These are phyloP conservation scores for Bombus consobrinus DNA, from an alignment of 1,140 invertebrate species.

Conservation along the genomic window DNA sequence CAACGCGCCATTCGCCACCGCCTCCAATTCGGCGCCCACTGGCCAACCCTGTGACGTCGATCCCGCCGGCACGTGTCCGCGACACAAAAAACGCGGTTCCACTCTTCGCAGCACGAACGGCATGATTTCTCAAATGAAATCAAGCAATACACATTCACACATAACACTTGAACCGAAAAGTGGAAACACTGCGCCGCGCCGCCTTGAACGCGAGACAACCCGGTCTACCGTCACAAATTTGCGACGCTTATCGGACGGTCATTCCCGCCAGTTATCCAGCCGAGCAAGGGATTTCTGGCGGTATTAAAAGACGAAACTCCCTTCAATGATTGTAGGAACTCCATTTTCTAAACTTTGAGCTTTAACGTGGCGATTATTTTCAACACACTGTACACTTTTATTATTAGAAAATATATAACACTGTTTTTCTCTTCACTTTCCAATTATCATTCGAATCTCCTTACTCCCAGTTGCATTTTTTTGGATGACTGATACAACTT, in stretches of 20 bases:
- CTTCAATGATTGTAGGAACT: background rate
- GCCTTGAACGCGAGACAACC: constrained; percentile 33
- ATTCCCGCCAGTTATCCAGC: background rate
- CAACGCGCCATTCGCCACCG: constrained; percentile 83
- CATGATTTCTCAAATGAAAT: constrained; percentile 70
- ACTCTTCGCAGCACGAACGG: constrained; percentile 81
- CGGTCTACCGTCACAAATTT: constrained; percentile 34
- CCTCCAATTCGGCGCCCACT: constrained; percentile 81
- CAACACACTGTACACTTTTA: constrained; percentile 16
- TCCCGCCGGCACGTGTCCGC: constrained; percentile 79
- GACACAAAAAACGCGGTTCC: constrained; percentile 80
- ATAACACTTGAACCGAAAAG: constrained; percentile 21
- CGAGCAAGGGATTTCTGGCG: background rate
- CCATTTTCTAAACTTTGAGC: background rate
- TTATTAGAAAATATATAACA: background rate
- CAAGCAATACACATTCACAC: constrained; percentile 26
- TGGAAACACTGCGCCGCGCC: background rate
- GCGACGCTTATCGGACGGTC: background rate
- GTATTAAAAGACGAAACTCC: background rate
- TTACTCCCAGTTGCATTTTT: background rate
- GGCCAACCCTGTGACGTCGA: constrained; percentile 76
- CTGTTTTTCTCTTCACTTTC: constrained; percentile 12
- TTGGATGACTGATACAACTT: background rate
- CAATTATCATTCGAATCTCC: background rate
- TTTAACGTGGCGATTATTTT: background rate